phyloP scores from a whole-genome alignment of 2,888 invertebrate species.

The Ptychoptera contaminata region DNA sequence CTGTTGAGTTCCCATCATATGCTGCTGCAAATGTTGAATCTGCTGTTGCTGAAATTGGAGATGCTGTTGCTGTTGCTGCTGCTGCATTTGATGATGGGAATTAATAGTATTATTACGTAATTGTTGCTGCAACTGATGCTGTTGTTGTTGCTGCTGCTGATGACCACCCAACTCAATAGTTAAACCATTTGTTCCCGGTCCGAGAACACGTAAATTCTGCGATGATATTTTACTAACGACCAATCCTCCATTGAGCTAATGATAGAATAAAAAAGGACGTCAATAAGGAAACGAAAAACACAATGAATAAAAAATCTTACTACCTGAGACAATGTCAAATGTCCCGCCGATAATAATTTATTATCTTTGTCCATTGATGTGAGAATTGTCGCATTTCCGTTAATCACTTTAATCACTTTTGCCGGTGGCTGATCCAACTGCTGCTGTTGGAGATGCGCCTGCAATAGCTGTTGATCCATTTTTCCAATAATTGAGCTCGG shows the following conservation, averaged over 20 bases:
- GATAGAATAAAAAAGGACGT: too few species aligned
- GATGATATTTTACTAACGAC: conserved; percentile 31
- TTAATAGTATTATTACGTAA: not conserved
- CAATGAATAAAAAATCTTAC: not conserved
- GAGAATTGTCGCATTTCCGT: conserved; percentile 14
- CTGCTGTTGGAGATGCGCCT: not conserved
- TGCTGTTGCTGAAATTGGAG: conserved; percentile 6
- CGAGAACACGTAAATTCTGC: conserved; percentile 15
- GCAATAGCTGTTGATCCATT: too few species aligned
- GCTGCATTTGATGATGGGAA: not conserved
- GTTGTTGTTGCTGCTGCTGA: not conserved
- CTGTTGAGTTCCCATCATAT: not conserved
- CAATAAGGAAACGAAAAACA: not conserved
- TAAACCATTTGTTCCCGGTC: conserved; percentile 14
- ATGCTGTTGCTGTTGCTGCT: conserved; percentile 1
- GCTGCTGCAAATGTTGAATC: conserved; percentile 5
- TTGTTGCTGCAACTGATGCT: not conserved
- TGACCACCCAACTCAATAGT: conserved; percentile 15
- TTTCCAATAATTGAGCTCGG: too few species aligned
- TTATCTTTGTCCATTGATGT: conserved; percentile 15
- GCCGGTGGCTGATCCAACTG: conserved; percentile 18
- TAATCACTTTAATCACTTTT: conserved; percentile 22
- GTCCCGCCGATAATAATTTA: conserved; percentile 12
- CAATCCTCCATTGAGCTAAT: conserved; percentile 32
- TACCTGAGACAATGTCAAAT: conserved; percentile 16